Evolutionary conservation across 2,888 invertebrate species (phyloP).

Genomic region (Rotaria macrura): DNA sequence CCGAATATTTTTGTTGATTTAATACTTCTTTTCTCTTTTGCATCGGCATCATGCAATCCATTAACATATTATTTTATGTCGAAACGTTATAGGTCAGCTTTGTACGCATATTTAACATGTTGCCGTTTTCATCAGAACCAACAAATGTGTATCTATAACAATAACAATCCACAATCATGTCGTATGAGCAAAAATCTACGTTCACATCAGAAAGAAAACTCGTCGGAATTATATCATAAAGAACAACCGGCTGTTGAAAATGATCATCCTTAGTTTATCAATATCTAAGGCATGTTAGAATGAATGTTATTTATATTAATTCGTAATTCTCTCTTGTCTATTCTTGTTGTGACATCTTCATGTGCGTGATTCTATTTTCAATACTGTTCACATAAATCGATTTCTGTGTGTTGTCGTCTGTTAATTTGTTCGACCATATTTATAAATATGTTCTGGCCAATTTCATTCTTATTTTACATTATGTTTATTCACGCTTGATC

Average conservation of each 20-base stretch:
- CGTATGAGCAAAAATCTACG: background rate
- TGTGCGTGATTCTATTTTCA: too few species aligned
- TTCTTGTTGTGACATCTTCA: too few species aligned
- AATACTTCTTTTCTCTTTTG: constrained; percentile 1
- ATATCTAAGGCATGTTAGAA: background rate
- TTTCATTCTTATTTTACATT: too few species aligned
- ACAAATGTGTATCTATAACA: background rate
- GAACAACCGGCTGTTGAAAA: background rate
- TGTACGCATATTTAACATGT: background rate
- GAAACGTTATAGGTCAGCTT: background rate
- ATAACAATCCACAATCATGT: background rate
- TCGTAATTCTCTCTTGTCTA: too few species aligned
- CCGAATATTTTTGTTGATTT: background rate
- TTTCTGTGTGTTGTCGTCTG: too few species aligned
- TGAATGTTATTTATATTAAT: too few species aligned
- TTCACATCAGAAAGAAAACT: background rate
- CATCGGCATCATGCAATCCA: constrained; percentile 19
- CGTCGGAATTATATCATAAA: background rate
- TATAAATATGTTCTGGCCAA: too few species aligned
- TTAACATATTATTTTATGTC: constrained; percentile 18
- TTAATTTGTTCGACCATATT: too few species aligned
- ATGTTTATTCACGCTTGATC: too few species aligned
- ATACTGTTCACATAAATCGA: too few species aligned
- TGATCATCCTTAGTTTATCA: background rate
- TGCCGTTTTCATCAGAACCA: background rate